Percentiles rank a stretch among this genome's conserved stretches.
Conservation (phyloP, 2,888 invertebrate species). For the Chalcis sispes region DNA sequence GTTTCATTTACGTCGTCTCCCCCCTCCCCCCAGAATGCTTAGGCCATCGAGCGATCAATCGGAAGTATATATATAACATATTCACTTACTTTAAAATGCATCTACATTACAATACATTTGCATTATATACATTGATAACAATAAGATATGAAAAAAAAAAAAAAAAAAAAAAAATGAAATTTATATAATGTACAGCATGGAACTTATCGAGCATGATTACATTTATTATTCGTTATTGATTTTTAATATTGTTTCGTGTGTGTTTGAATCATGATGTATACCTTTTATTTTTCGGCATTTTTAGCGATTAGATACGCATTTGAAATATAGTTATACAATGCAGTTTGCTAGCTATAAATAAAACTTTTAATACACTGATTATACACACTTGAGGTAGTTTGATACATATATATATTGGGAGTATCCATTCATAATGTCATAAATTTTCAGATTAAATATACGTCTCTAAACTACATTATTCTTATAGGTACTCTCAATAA, state of each 20-base stretch:
- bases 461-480: no score
- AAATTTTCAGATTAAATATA: no score
- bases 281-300: constrained; percentile 51
- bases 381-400: constrained; percentile 47
- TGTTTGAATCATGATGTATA: constrained; percentile 38
- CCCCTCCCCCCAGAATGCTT: constrained; percentile 54
- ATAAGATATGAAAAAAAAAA: no score
- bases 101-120: constrained; percentile 55
- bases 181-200: constrained; percentile 42
- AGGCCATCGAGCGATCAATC: constrained; percentile 58
- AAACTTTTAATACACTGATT: constrained; percentile 15
- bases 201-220: constrained; percentile 52
- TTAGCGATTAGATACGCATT: constrained; percentile 50
- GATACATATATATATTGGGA: no score
- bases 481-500: no score
- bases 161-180: constrained; percentile 18
- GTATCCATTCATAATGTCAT: no score
- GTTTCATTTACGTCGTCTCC: constrained; percentile 58
- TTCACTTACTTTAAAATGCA: constrained; percentile 54
- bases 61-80: constrained; percentile 59
- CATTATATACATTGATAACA: constrained; percentile 48
- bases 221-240: constrained; percentile 35
- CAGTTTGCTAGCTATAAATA: constrained; percentile 37
- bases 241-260: constrained; percentile 43
- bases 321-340: constrained; percentile 37